Evolutionary conservation across 2,113 vertebrate genomes (phyloP).

Genomic region (Apistogramma diplotaenia): DNA sequence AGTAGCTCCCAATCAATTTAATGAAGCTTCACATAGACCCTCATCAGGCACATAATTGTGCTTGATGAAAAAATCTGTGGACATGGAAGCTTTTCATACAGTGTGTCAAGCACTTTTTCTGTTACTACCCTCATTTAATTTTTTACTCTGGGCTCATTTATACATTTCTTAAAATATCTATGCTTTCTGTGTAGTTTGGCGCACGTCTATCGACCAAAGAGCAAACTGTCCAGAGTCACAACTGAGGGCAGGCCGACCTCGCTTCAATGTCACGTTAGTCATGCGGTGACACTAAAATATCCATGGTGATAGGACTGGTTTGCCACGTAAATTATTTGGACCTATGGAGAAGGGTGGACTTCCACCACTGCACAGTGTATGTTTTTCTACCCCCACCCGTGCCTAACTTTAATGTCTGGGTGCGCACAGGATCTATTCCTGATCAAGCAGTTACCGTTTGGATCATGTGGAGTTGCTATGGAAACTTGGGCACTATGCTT

Average conservation of each 20-base stretch:
- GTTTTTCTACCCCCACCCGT: background rate
- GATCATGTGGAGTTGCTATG: slow-evolving; percentile 78
- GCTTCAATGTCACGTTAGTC: slow-evolving; percentile 9
- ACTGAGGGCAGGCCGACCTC: background rate
- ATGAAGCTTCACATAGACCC: background rate
- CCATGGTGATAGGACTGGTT: slow-evolving; percentile 29
- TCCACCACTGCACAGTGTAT: slow-evolving; percentile 1
- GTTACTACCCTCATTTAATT: background rate
- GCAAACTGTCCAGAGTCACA: background rate
- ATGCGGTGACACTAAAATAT: slow-evolving; percentile 12
- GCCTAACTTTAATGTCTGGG: slow-evolving; percentile 36
- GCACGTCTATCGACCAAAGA: background rate
- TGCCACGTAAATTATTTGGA: slow-evolving; percentile 12
- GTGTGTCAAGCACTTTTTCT: background rate
- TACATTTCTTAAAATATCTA: background rate
- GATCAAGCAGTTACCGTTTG: slow-evolving; percentile 51
- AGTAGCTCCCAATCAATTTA: background rate
- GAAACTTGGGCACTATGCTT: slow-evolving; percentile 71
- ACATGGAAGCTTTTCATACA: background rate
- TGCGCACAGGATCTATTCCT: slow-evolving; percentile 48
- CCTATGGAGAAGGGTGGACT: background rate
- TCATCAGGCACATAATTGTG: background rate
- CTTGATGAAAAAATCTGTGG: slow-evolving; percentile 1
- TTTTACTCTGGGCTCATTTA: background rate
- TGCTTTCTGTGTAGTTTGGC: background rate